A percentile compares a stretch with the other conserved stretches of the same genome.
Conservation (phyloP, 2,113 vertebrate species). For the Lophura nycthemera region DNA sequence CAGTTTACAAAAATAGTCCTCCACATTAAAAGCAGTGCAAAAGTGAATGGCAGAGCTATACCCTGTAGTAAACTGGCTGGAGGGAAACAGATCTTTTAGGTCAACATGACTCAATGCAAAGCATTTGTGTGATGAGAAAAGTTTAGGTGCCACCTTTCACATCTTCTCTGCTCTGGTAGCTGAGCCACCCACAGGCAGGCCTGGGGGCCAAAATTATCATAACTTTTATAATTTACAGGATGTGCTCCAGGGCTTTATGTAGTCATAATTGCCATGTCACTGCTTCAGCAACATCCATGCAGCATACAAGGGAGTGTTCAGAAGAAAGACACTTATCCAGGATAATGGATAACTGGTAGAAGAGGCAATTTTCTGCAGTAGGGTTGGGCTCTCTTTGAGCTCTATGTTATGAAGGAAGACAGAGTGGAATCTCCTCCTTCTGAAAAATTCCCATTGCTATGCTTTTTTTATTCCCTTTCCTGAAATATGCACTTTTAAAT, state of each 20-base stretch:
- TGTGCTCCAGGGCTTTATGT: not conserved
- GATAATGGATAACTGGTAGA: not conserved
- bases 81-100: not conserved
- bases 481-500: not conserved
- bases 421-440: not conserved
- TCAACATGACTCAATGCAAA: not conserved
- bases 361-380: not conserved
- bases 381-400: not conserved
- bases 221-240: not conserved
- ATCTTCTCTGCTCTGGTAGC: not conserved
- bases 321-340: not conserved
- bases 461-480: not conserved
- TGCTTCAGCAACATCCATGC: not conserved
- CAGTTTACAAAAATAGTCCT: not conserved
- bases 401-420: not conserved
- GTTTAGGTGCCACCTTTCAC: not conserved
- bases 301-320: not conserved
- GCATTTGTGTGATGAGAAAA: not conserved
- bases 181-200: not conserved
- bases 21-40: not conserved
- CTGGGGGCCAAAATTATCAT: not conserved
- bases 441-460: not conserved
- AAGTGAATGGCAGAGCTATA: not conserved
- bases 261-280: accelerated
- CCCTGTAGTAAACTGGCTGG: not conserved